A percentile compares a stretch with the other conserved stretches of the same genome.
Evolutionary conservation across 2,113 vertebrate species (phyloP).

Genomic region (Malaclemys terrapin): DNA sequence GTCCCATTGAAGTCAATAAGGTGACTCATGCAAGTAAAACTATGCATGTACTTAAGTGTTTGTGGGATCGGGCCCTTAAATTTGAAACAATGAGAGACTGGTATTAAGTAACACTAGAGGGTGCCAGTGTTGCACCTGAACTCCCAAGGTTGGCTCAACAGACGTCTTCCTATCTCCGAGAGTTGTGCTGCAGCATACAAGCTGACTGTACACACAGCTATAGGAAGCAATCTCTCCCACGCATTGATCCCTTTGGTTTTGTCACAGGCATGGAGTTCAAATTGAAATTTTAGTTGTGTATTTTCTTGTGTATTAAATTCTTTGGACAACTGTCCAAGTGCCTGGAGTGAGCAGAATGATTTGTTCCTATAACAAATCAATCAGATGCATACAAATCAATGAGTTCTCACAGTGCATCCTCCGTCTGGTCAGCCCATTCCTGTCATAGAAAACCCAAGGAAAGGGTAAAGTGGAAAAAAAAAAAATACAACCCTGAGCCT

Average conservation of each 20-base stretch:
- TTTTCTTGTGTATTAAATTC: neutral
- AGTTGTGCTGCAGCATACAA: neutral
- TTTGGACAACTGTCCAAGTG: neutral
- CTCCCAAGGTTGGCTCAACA: neutral
- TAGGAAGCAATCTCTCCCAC: accelerated
- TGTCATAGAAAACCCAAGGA: neutral
- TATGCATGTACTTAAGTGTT: neutral
- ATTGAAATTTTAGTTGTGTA: accelerated
- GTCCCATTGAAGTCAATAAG: accelerated
- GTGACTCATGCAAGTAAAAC: neutral
- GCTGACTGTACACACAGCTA: neutral
- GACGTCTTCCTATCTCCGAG: neutral
- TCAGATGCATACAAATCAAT: neutral
- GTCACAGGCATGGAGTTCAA: neutral
- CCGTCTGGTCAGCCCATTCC: accelerated
- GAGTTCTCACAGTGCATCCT: neutral
- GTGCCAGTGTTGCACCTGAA: constrained; percentile 43
- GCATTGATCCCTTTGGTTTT: accelerated
- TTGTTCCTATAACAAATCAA: neutral
- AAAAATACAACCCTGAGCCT: accelerated
- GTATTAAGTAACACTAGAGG: constrained; percentile 43
- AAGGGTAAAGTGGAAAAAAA: neutral
- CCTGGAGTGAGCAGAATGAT: neutral
- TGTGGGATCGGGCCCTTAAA: accelerated
- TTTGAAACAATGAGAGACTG: accelerated